Conservation (phyloP, 2,888 invertebrate species). For the Microctonus hyperodae region DNA sequence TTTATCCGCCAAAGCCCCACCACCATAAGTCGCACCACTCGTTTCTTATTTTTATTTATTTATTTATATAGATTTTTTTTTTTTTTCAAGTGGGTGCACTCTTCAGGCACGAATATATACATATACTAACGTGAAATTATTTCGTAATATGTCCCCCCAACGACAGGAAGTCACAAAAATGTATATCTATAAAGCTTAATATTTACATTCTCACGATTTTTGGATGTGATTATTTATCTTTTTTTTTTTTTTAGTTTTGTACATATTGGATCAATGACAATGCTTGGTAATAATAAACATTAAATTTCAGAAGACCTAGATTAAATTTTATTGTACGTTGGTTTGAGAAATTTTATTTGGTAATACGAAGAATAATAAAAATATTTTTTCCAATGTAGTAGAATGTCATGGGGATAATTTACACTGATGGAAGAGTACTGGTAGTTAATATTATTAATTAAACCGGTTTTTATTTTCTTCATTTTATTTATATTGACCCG, state of each 20-base stretch:
- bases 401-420: neutral
- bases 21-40: neutral
- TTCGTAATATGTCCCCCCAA: constrained; percentile 12
- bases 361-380: no score
- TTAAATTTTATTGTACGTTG: neutral
- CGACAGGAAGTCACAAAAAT: constrained; percentile 23
- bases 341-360: neutral
- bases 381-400: no score
- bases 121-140: constrained; percentile 12
- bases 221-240: neutral
- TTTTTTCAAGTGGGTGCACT: constrained; percentile 35
- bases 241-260: neutral
- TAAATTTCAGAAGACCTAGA: neutral
- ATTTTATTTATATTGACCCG: neutral
- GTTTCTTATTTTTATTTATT: neutral
- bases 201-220: constrained; percentile 1
- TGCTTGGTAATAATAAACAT: constrained; percentile 10
- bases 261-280: constrained; percentile 3
- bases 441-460: constrained; percentile 21
- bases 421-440: constrained; percentile 12
- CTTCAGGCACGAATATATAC: neutral
- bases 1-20: neutral
- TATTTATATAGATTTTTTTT: neutral
- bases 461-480: constrained; percentile 14
- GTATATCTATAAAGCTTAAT: neutral